Evolutionary conservation across 2,113 vertebrate species (phyloP).

Genomic region (Larimichthys polyactis): DNA sequence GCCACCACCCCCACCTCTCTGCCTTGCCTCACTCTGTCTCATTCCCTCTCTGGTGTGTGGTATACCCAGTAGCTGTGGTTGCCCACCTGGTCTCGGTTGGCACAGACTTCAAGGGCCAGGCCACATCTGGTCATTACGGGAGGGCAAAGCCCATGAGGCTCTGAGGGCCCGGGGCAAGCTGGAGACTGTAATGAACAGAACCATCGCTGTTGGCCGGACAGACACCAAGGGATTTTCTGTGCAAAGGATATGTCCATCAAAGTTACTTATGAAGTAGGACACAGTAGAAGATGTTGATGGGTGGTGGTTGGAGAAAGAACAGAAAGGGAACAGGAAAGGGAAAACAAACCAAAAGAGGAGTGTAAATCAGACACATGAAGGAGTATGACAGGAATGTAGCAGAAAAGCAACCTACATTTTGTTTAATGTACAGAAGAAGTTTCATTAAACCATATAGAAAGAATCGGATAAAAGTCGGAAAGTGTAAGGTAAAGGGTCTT

Average conservation of each 20-base stretch:
- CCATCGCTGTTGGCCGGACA: constrained; percentile 48
- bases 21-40: constrained; percentile 28
- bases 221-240: constrained; percentile 60
- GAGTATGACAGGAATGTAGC: neutral
- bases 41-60: constrained; percentile 43
- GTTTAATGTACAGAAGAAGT: neutral
- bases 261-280: constrained; percentile 58
- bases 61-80: constrained; percentile 63
- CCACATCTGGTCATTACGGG: constrained; percentile 82
- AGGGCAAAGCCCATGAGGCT: constrained; percentile 65
- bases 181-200: constrained; percentile 78
- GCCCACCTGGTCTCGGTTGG: constrained; percentile 80
- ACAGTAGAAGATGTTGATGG: constrained; percentile 12
- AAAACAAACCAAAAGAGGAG: constrained; percentile 8
- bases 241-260: constrained; percentile 67
- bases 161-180: constrained; percentile 70
- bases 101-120: constrained; percentile 78
- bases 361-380: neutral
- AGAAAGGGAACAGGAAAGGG: neutral
- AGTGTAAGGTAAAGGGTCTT: neutral
- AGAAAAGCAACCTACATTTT: neutral
- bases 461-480: neutral
- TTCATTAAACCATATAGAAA: neutral
- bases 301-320: constrained; percentile 18
- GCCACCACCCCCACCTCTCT: constrained; percentile 25